Conservation (phyloP, 2,888 invertebrate species). For the Hypolimnas misippus region DNA sequence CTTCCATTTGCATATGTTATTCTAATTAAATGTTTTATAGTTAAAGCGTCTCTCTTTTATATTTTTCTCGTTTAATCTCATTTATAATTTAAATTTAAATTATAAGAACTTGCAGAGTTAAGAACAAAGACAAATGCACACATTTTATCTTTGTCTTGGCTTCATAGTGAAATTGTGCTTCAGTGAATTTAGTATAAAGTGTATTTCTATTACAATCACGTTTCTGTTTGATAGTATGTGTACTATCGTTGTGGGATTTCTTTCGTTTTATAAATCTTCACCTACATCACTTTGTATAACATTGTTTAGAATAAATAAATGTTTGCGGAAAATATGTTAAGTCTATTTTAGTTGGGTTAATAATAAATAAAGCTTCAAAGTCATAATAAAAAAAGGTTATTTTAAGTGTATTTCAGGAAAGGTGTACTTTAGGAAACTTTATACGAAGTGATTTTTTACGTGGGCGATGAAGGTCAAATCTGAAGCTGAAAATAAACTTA, state of each 20-base stretch:
- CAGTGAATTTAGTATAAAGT: not conserved
- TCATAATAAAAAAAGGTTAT: too few species aligned
- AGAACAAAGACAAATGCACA: not conserved
- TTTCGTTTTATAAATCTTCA: not conserved
- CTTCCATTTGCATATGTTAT: conserved; percentile 1
- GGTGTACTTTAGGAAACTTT: too few species aligned
- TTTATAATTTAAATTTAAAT: conserved; percentile 4
- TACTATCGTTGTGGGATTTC: conserved; percentile 1
- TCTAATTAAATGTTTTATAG: not conserved
- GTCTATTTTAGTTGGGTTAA: too few species aligned
- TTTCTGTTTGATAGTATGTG: not conserved
- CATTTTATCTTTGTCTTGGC: not conserved
- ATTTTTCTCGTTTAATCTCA: not conserved
- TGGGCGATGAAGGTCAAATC: too few species aligned
- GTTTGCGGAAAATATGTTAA: not conserved
- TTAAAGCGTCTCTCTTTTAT: not conserved
- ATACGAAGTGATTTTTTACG: too few species aligned
- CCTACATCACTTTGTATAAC: not conserved
- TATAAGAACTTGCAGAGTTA: not conserved
- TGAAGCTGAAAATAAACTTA: too few species aligned
- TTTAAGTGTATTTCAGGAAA: too few species aligned
- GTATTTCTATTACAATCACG: conserved; percentile 6
- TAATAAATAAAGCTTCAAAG: too few species aligned
- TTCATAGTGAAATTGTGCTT: not conserved
- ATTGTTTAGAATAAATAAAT: conserved; percentile 2